Percentiles rank a stretch among this genome's conserved stretches.
Conservation (phyloP, 2,797 vertebrate genomes). For the Cyprinodon diabolis region DNA sequence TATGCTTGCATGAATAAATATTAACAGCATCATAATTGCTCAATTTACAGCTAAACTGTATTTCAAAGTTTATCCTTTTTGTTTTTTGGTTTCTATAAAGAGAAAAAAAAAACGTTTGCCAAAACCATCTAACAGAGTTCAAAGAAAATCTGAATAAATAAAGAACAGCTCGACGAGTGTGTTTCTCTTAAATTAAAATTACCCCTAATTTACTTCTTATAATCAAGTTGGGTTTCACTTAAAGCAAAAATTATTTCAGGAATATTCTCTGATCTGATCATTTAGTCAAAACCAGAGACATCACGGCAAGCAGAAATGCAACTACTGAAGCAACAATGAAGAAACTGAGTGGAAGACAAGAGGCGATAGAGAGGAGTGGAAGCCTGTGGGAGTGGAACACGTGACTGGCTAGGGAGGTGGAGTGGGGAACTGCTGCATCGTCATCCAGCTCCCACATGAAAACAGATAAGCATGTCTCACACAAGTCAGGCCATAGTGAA, state of each 20-base stretch:
- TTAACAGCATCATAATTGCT: not conserved
- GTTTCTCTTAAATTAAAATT: not conserved
- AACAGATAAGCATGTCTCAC: constrained; percentile 32
- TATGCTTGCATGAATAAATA: not conserved
- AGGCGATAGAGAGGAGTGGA: constrained; percentile 43
- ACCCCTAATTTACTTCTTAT: not conserved
- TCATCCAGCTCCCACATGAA: constrained; percentile 52
- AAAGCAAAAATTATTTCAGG: not conserved
- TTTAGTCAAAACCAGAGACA: constrained; percentile 8
- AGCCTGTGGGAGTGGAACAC: constrained; percentile 56
- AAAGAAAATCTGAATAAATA: no score
- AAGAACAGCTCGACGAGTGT: not conserved
- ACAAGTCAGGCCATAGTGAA: constrained; percentile 43
- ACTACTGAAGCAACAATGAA: constrained; percentile 3
- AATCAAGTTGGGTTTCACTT: not conserved
- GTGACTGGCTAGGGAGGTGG: constrained; percentile 56
- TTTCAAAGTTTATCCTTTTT: not conserved
- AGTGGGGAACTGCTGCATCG: constrained; percentile 37
- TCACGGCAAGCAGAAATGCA: constrained; percentile 18
- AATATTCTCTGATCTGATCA: constrained; percentile 4
- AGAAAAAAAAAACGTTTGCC: not conserved
- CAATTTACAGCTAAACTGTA: not conserved
- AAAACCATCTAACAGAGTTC: not conserved
- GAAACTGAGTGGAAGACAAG: constrained; percentile 32
- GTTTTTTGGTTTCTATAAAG: not conserved